Conservation (phyloP, 2,113 vertebrate species). For the Labeo rohita region DNA sequence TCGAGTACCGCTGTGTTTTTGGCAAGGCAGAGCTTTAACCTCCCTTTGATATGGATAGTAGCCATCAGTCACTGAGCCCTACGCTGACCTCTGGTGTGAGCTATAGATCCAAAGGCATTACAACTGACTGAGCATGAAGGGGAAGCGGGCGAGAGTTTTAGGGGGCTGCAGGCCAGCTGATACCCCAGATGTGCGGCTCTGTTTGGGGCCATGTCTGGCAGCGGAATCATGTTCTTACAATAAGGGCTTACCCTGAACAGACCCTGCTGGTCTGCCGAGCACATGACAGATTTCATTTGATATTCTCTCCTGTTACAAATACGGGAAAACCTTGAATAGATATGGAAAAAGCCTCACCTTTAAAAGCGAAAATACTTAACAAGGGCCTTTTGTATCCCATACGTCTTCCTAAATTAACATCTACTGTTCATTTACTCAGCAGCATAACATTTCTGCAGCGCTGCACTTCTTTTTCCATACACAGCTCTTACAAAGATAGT, state of each 20-base stretch:
- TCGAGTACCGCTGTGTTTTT: constrained; percentile 1
- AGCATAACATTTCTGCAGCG: constrained; percentile 30
- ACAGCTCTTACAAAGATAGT: constrained; percentile 17
- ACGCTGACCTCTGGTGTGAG: constrained; percentile 27
- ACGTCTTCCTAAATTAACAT: constrained; percentile 40
- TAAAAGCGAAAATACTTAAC: constrained; percentile 38
- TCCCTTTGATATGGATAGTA: constrained; percentile 40
- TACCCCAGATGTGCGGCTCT: constrained; percentile 65
- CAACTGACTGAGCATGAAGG: constrained; percentile 41
- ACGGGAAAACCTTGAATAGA: not conserved
- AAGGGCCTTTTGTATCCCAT: constrained; percentile 34
- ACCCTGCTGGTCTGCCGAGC: constrained; percentile 7
- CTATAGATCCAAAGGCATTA: constrained; percentile 34
- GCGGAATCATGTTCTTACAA: constrained; percentile 35
- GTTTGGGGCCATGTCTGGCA: constrained; percentile 56
- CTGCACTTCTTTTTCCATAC: not conserved
- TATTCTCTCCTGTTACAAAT: not conserved
- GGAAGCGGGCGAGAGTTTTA: constrained; percentile 44
- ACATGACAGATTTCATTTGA: constrained; percentile 5
- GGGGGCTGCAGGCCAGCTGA: constrained; percentile 67
- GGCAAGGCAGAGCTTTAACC: constrained; percentile 18
- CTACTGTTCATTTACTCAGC: constrained; percentile 31
- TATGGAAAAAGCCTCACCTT: constrained; percentile 10
- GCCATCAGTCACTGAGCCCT: constrained; percentile 29
- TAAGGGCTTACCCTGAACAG: constrained; percentile 23